Evolutionary conservation across 2,888 invertebrate species (phyloP), one percentile per base, ranked within the genome.

Genomic region (Strigamia transsilvanica): DNA sequence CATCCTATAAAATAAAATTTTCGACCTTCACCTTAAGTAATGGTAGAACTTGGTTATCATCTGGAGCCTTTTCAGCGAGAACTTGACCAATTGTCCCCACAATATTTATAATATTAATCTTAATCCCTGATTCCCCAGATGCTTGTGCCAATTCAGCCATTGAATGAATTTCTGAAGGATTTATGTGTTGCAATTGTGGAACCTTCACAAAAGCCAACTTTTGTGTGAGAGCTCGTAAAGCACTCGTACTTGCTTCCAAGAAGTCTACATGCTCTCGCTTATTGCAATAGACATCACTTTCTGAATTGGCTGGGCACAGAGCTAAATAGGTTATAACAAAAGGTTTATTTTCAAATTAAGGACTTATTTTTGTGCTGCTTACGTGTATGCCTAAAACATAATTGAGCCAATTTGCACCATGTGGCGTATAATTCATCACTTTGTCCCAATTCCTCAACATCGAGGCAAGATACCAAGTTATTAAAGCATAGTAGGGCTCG

Each of bases 221-320:
- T 85, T 93, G 92, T 66, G 93, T 88, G 0, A 92, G 90, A n/a
- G 93, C 92, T 85, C 94, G 90, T 92, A 94, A 92, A 0, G 93
- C 91, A 4, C 93, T 91, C 0, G 93, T 93, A 1, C 92, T 91
- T 0, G 94, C 92, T 86, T 94, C 94, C 66, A 93, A 85, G 21
- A 93, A 87, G 73, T 86, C 86, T 12, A 84, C 82, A 38, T 90
- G 81, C 18, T 77, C 77, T n/a, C 38, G 12, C 12, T 32, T 41
- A n/a, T 38, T 23, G 23, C 81, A 81, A 18, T 42, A 80, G 7
- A 61, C 32, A 13, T 18, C 21, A 56, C 27, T 61, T 10, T 32
- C 61, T 1, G 18, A 10, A 80, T 80, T n/a, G 10, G 23, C 7
- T 2, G 81, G 41, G 38, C 84, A 82, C 80, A 84, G 77, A 83